phyloP scores from a whole-genome alignment of 30 jellyfish, hydroid and myxozoan species.

The Catostylus mosaicus region DNA sequence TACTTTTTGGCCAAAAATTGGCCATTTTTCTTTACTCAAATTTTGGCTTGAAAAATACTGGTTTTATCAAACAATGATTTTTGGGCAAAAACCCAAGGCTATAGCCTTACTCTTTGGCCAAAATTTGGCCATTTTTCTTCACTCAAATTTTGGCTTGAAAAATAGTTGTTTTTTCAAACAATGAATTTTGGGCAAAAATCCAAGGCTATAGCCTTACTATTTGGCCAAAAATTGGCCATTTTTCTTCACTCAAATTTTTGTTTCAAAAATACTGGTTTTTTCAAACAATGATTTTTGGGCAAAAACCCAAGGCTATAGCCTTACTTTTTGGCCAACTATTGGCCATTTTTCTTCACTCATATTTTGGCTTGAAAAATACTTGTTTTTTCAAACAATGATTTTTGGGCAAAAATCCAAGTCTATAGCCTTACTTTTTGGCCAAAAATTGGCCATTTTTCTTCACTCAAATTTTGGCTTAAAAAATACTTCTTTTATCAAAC shows the following conservation, averaged over 20 bases:
- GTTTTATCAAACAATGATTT: too few relatives aligned
- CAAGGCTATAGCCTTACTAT: background rate
- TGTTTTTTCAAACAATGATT: background rate
- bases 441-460: too few relatives aligned
- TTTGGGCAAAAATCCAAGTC: background rate
- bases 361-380: background rate
- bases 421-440: background rate
- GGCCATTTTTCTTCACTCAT: background rate
- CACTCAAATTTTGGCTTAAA: background rate
- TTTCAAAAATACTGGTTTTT: background rate
- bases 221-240: background rate
- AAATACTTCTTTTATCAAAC: background rate
- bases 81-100: too few relatives aligned
- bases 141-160: too few relatives aligned
- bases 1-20: too few relatives aligned
- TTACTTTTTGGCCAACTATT: background rate
- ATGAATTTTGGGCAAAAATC: too few relatives aligned
- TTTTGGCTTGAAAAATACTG: too few relatives aligned
- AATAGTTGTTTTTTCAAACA: too few relatives aligned
- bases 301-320: conserved; percentile 6
- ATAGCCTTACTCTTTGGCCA: too few relatives aligned
- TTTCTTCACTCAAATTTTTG: background rate
- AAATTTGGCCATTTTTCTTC: too few relatives aligned
- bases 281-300: background rate
- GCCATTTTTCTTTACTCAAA: too few relatives aligned